These are phyloP conservation scores for Volucella inflata DNA, from an alignment of 2,888 invertebrate species.

Conservation along the genomic window DNA sequence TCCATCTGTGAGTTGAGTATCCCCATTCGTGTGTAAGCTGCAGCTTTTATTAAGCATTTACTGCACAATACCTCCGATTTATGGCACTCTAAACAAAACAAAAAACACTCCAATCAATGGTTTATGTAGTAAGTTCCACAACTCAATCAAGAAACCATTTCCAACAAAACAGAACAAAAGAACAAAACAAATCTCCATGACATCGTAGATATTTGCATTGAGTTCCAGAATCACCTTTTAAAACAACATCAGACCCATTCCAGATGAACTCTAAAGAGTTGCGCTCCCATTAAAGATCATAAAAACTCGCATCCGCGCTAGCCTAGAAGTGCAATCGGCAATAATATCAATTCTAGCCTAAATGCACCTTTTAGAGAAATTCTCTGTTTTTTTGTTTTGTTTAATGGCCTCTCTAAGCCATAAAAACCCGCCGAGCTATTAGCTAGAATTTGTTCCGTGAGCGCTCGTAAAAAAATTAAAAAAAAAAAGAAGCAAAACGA, in stretches of 20 bases:
- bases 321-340: conserved; percentile 3
- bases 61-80: too few species aligned
- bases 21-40: too few species aligned
- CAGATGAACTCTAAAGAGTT: too few species aligned
- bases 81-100: too few species aligned
- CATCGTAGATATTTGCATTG: conserved; percentile 13
- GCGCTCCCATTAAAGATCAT: too few species aligned
- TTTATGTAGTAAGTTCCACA: neutral
- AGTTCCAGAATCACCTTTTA: neutral
- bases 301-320: neutral
- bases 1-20: too few species aligned
- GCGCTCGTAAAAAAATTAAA: conserved; percentile 49
- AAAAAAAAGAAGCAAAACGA: neutral
- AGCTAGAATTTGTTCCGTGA: conserved; percentile 54
- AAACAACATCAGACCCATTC: too few species aligned
- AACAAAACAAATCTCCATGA: neutral
- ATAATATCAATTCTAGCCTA: conserved; percentile 43
- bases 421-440: conserved; percentile 27
- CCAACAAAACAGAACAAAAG: too few species aligned
- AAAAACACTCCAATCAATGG: neutral
- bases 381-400: neutral
- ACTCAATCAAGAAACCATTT: conserved; percentile 27
- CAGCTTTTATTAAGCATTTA: too few species aligned
- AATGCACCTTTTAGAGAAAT: conserved; percentile 55
- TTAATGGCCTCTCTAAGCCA: conserved; percentile 36